A percentile compares a stretch with the other conserved stretches of the same genome.
phyloP scores from a whole-genome alignment of 2,888 invertebrate genomes.

The Amorpha juglandis region DNA sequence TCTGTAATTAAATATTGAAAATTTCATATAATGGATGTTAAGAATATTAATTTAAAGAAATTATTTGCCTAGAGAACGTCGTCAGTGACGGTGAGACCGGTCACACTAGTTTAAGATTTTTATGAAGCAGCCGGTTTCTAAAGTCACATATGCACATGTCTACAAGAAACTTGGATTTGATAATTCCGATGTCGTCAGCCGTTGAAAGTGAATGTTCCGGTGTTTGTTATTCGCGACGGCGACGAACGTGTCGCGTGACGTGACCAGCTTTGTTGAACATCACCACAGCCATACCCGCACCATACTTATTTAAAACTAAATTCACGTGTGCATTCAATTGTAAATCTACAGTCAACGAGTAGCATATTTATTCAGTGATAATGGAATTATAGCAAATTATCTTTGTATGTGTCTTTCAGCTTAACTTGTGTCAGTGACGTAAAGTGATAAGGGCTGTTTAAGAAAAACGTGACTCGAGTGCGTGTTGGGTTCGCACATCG shows the following conservation, averaged over 20 bases:
- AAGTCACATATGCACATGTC: constrained; percentile 26
- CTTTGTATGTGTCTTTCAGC: too few relatives aligned
- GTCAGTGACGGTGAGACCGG: constrained; percentile 16
- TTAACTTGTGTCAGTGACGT: too few relatives aligned
- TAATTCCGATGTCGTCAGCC: constrained; percentile 61
- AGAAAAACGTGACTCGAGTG: too few relatives aligned
- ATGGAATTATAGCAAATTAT: too few relatives aligned
- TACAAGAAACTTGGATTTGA: constrained; percentile 39
- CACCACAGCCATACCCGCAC: constrained; percentile 39
- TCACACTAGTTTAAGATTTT: constrained; percentile 29
- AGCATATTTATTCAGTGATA: not conserved
- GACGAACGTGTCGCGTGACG: constrained; percentile 59
- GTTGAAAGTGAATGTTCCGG: constrained; percentile 80
- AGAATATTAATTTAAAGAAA: not conserved
- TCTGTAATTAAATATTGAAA: not conserved
- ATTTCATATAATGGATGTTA: not conserved
- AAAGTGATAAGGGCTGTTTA: too few relatives aligned
- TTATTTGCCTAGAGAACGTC: not conserved
- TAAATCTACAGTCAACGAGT: not conserved
- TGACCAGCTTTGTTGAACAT: constrained; percentile 60
- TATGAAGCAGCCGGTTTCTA: constrained; percentile 24
- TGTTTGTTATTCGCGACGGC: constrained; percentile 73
- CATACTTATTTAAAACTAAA: not conserved
- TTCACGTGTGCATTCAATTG: not conserved
- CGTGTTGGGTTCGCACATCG: too few relatives aligned